Base-by-base conservation (phyloP, 2,888 invertebrate genomes). In the Sesia bembeciformis region DNA sequence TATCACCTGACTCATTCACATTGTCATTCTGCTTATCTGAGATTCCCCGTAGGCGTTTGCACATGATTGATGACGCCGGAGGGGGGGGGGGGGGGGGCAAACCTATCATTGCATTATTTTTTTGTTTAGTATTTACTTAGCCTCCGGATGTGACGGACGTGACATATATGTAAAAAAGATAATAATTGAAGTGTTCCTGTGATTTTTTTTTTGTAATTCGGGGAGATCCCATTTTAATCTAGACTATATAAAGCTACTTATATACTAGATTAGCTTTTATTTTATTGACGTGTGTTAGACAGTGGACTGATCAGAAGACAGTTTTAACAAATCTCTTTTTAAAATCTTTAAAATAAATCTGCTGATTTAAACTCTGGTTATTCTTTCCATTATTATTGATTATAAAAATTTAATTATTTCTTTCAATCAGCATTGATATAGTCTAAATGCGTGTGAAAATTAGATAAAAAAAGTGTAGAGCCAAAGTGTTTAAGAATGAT, bases 401-500 rank as follows among this genome's bases (percentile, higher is more conserved):
- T 23, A 23, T 23, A 23, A 23, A 23, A 23, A 23, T 23, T 23
- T 23, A 23, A 23, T 23, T 23, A 23, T 7, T 46, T 46, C 23
- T 7, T 46, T 50, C 4, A 7, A 50, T 7, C 38, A 50, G 50
- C 38, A 6, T 50, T 39, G 50, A 50, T 50, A 50, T 38, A 39
- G 50, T 50, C 50, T 5, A 42, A 42, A 42, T 42, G 42, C 7
- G 42, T 42, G 42, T 42, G 42, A 42, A 6, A 6, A 6, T 6
- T 5, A 6, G 42, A 7, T 42, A 5, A 42, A 42, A 42, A 42
- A 42, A 42, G 7, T 42, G 5, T 42, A 6, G n/a, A 5, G 5
- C 23, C 23, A 60, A 66, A 63, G 61, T 58, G 59, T 60, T 58
- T 53, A 57, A 56, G 61, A 76, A 89, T 89, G 89, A 86, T 88